Conservation (phyloP, 2,797 vertebrate genomes). For the Pempheris klunzingeri region DNA sequence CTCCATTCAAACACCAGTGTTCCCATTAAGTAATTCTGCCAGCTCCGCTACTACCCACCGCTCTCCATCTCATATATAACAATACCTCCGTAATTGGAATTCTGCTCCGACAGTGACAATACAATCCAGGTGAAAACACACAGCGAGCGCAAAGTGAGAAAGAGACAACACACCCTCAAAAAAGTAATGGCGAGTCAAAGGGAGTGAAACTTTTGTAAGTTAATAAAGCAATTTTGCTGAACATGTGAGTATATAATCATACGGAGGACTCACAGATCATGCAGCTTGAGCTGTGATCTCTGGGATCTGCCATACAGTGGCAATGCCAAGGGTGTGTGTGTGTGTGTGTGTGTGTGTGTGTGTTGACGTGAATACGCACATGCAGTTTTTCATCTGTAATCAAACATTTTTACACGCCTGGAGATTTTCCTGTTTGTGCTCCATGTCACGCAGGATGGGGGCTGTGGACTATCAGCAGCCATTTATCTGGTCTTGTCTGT, state of each 20-base stretch:
- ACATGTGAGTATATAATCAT: constrained; percentile 23
- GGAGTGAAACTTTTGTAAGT: constrained; percentile 36
- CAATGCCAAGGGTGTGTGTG: too few relatives aligned
- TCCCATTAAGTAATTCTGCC: constrained; percentile 71
- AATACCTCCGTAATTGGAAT: constrained; percentile 72
- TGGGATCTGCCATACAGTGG: too few relatives aligned
- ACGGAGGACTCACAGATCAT: constrained; percentile 15
- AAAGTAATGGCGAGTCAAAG: constrained; percentile 23
- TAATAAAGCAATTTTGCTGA: constrained; percentile 35
- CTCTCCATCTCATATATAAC: constrained; percentile 68
- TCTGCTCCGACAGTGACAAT: constrained; percentile 47
- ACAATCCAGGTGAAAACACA: constrained; percentile 45
- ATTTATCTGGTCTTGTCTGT: constrained; percentile 50
- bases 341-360: constrained; percentile 10
- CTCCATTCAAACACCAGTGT: constrained; percentile 58
- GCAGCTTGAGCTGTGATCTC: constrained; percentile 15
- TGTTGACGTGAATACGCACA: not conserved
- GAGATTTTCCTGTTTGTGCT: constrained; percentile 47
- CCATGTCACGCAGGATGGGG: constrained; percentile 10
- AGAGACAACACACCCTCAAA: constrained; percentile 22
- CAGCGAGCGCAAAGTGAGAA: constrained; percentile 14
- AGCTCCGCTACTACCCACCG: constrained; percentile 53
- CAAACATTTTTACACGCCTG: constrained; percentile 37
- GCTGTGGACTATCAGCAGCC: constrained; percentile 50
- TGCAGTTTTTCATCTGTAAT: constrained; percentile 56